phyloP scores from a whole-genome alignment of 2,113 vertebrate species.

The Danionella cerebrum region DNA sequence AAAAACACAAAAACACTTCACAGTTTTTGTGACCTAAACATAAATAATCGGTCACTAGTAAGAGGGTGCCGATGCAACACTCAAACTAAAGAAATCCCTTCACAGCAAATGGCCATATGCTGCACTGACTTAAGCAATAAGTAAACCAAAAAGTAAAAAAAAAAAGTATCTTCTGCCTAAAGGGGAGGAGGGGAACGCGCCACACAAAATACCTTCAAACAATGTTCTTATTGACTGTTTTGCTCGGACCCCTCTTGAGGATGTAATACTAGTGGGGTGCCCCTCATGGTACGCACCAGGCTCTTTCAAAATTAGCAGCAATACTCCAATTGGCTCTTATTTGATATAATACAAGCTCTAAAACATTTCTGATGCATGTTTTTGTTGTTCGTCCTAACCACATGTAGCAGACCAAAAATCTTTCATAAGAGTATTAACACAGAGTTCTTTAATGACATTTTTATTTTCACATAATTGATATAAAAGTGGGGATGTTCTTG shows the following conservation, averaged over 20 bases:
- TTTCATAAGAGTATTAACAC: background rate
- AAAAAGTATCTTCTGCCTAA: slow-evolving; percentile 36
- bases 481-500: too few species aligned
- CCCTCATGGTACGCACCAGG: slow-evolving; percentile 27
- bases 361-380: background rate
- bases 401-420: background rate
- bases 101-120: slow-evolving; percentile 34
- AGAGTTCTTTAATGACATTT: too few species aligned
- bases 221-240: slow-evolving; percentile 38
- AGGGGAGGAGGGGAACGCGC: slow-evolving; percentile 19
- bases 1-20: too few species aligned
- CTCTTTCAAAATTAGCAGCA: slow-evolving; percentile 21
- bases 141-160: slow-evolving; percentile 23
- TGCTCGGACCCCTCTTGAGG: slow-evolving; percentile 36
- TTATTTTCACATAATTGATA: too few species aligned
- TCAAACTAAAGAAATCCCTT: slow-evolving; percentile 48
- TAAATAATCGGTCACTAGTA: slow-evolving; percentile 35
- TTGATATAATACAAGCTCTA: slow-evolving; percentile 4
- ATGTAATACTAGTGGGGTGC: slow-evolving; percentile 40
- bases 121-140: slow-evolving; percentile 37
- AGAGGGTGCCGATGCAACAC: slow-evolving; percentile 36
- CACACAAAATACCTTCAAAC: slow-evolving; percentile 38
- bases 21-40: slow-evolving; percentile 25
- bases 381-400: background rate
- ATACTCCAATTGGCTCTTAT: slow-evolving; percentile 12